A percentile compares a stretch with the other conserved stretches of the same genome.
These are phyloP conservation scores for Pocillopora verrucosa DNA, from an alignment of 64 coral and sea anemone species.

Conservation along the genomic window DNA sequence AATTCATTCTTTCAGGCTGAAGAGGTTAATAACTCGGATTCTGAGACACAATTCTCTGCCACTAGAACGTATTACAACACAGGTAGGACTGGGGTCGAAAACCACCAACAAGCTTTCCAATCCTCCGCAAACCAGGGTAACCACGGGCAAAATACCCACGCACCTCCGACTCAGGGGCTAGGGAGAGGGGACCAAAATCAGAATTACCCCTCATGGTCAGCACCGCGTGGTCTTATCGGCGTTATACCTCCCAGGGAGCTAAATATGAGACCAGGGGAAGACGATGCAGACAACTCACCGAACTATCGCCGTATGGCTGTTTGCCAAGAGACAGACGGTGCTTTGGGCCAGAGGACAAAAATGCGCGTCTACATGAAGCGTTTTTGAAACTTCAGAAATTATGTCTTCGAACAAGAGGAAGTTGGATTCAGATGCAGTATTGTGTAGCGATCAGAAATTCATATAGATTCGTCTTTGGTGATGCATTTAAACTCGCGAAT, in stretches of 20 bases:
- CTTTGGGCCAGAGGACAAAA: constrained; percentile 20
- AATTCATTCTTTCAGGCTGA: background rate
- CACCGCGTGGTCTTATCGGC: constrained; percentile 1
- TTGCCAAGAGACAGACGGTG: constrained; percentile 52
- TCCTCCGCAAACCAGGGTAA: background rate
- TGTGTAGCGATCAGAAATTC: too few relatives aligned
- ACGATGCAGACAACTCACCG: background rate
- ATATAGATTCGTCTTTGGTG: too few relatives aligned
- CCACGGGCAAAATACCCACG: background rate
- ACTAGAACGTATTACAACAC: background rate
- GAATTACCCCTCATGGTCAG: background rate
- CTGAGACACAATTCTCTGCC: background rate
- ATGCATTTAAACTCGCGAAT: too few relatives aligned
- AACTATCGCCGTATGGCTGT: constrained; percentile 57
- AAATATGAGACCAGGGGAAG: background rate
- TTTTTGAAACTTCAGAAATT: constrained; percentile 6
- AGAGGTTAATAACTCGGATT: background rate
- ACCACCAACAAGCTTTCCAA: background rate
- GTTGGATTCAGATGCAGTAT: too few relatives aligned
- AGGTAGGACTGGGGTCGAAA: too few relatives aligned
- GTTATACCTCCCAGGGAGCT: constrained; percentile 27
- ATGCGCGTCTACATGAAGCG: constrained; percentile 65
- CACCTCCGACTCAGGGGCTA: background rate
- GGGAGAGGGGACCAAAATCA: background rate
- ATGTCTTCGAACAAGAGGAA: background rate